Conservation (phyloP, 2,888 invertebrate genomes). For the Tuta absoluta region DNA sequence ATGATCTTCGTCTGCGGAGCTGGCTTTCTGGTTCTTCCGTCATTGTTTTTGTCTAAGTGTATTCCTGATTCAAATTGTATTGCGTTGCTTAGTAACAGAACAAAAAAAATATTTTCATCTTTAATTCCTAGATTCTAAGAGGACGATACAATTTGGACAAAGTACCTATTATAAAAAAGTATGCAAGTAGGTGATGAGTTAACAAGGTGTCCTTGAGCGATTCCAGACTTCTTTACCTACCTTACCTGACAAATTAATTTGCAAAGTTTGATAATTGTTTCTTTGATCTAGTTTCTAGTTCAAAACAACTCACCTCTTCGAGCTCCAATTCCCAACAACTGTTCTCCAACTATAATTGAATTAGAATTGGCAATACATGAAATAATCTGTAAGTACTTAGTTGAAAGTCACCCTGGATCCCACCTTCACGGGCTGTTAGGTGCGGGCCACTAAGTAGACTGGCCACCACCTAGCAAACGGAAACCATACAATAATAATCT, state of each 20-base stretch:
- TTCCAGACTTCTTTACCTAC: too few relatives aligned
- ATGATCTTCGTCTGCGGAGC: slow-evolving; percentile 64
- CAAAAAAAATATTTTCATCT: too few relatives aligned
- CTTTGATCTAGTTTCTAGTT: not conserved
- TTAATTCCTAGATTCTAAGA: too few relatives aligned
- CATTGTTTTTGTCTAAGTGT: slow-evolving; percentile 43
- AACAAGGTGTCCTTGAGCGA: not conserved
- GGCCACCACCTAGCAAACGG: slow-evolving; percentile 51
- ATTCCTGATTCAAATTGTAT: not conserved
- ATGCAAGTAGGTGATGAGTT: not conserved
- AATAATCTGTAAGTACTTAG: not conserved
- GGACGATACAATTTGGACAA: too few relatives aligned
- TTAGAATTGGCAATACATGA: slow-evolving; percentile 13
- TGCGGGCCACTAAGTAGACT: slow-evolving; percentile 56
- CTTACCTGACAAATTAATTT: not conserved
- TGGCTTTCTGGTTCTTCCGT: slow-evolving; percentile 63
- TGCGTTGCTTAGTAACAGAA: not conserved
- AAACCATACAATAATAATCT: slow-evolving; percentile 71
- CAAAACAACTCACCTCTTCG: slow-evolving; percentile 8
- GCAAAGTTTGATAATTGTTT: not conserved
- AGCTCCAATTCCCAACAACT: slow-evolving; percentile 7
- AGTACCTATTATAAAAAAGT: not conserved
- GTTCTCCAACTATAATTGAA: slow-evolving; percentile 11
- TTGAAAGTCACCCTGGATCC: slow-evolving; percentile 17
- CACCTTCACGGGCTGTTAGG: slow-evolving; percentile 44